These are phyloP conservation scores for Hymenopus coronatus DNA, from an alignment of 2,888 invertebrate species.

Conservation along the genomic window DNA sequence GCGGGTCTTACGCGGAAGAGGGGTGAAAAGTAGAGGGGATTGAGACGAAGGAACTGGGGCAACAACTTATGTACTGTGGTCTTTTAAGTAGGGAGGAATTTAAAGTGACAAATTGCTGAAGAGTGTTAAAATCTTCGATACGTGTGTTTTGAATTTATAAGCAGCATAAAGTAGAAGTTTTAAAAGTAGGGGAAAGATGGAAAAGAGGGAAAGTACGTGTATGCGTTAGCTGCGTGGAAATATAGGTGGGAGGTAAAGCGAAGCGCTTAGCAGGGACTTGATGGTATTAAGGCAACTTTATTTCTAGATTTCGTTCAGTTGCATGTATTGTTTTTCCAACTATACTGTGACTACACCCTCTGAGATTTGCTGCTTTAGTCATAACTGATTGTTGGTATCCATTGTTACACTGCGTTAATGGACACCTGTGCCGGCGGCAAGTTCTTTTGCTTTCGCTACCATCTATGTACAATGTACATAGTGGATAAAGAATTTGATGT, in stretches of 20 bases:
- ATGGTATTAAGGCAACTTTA: too few relatives aligned
- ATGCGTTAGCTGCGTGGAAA: neutral
- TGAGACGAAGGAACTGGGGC: neutral
- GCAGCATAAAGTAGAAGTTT: neutral
- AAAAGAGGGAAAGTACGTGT: neutral
- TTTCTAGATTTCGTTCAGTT: too few relatives aligned
- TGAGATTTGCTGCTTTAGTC: too few relatives aligned
- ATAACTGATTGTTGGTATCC: too few relatives aligned
- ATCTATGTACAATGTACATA: too few relatives aligned
- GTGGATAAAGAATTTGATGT: too few relatives aligned
- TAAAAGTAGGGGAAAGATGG: neutral
- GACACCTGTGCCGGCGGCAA: too few relatives aligned
- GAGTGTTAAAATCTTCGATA: conserved; percentile 9
- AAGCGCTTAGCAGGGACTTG: too few relatives aligned
- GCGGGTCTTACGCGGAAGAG: neutral
- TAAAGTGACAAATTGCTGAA: conserved; percentile 16
- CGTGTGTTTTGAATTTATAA: conserved; percentile 12
- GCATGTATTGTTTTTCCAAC: too few relatives aligned
- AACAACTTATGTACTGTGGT: neutral
- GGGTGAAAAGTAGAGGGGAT: neutral
- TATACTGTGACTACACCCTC: too few relatives aligned
- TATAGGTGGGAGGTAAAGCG: neutral
- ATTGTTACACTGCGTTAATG: too few relatives aligned
- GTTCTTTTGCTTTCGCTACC: too few relatives aligned
- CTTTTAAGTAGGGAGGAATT: neutral